These are phyloP conservation scores for Agonopterix subpropinquella DNA, from an alignment of 2,888 invertebrate species.

Conservation along the genomic window DNA sequence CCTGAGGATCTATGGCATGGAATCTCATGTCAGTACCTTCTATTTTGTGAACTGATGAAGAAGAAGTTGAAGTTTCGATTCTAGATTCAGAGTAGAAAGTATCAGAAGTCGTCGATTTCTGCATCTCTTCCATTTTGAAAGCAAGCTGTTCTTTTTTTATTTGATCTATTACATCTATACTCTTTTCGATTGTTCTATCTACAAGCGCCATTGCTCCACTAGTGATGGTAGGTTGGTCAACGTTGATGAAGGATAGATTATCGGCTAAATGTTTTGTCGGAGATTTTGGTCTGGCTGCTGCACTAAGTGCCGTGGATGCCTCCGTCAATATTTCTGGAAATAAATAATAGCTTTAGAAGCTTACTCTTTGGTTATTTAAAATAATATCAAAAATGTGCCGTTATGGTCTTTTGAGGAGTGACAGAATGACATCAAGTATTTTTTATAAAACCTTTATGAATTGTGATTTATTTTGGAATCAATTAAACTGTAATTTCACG, in stretches of 20 bases:
- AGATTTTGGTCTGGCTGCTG: slow-evolving; percentile 61
- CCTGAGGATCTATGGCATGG: slow-evolving; percentile 54
- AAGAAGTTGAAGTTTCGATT: slow-evolving; percentile 61
- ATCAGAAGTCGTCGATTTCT: slow-evolving; percentile 51
- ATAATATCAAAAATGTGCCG: slow-evolving; percentile 5
- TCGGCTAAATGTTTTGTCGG: slow-evolving; percentile 66
- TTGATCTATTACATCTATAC: slow-evolving; percentile 58
- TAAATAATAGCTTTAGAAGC: slow-evolving; percentile 12
- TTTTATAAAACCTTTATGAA: too few species aligned
- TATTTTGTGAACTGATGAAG: slow-evolving; percentile 58
- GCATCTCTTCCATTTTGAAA: slow-evolving; percentile 59
- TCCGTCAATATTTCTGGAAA: slow-evolving; percentile 61
- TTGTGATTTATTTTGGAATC: too few species aligned
- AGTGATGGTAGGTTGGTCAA: slow-evolving; percentile 71
- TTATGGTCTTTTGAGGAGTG: too few species aligned
- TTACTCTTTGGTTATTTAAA: too few species aligned
- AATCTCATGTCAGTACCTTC: slow-evolving; percentile 55
- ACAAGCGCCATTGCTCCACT: slow-evolving; percentile 74
- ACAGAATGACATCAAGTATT: too few species aligned
- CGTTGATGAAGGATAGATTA: slow-evolving; percentile 63
- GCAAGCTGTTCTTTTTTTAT: slow-evolving; percentile 61
- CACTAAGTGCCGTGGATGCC: slow-evolving; percentile 51
- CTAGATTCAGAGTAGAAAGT: slow-evolving; percentile 59
- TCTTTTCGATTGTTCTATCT: slow-evolving; percentile 65
- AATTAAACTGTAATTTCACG: too few species aligned